These are phyloP conservation scores for Drosophila virilis DNA, from an alignment of 1,140 invertebrate genomes.

Conservation along the genomic window DNA sequence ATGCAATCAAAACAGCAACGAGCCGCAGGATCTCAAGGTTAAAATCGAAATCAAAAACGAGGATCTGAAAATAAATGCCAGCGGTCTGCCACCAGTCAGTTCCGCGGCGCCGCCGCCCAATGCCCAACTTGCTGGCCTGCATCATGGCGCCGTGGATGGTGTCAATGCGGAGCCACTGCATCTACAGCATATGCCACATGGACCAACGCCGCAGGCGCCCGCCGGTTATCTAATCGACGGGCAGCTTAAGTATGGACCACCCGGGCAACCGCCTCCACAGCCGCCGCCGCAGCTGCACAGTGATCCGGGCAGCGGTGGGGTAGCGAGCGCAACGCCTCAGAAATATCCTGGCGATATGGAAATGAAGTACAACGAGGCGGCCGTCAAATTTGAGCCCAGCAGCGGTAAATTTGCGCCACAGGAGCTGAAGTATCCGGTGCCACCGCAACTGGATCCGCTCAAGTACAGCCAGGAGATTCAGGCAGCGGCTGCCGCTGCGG, in stretches of 20 bases:
- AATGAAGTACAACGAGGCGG: conserved; percentile 68
- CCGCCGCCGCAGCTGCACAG: conserved; percentile 75
- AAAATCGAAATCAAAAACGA: conserved; percentile 84
- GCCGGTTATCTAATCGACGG: conserved; percentile 75
- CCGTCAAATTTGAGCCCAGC: conserved; percentile 56
- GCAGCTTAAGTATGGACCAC: conserved; percentile 70
- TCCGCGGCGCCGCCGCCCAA: conserved; percentile 48
- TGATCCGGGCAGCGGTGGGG: conserved; percentile 39
- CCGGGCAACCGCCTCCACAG: conserved; percentile 52
- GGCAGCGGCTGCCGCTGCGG: conserved; percentile 61
- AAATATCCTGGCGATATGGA: conserved; percentile 81
- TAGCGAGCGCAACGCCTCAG: conserved; percentile 47
- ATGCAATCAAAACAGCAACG: conserved; percentile 83
- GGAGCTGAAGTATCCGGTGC: conserved; percentile 79
- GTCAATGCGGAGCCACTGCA: conserved; percentile 54
- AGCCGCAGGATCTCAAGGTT: conserved; percentile 83
- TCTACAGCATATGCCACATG: conserved; percentile 60
- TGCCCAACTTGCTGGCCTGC: conserved; percentile 29
- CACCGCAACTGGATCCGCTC: conserved; percentile 70
- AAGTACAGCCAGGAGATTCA: conserved; percentile 84
- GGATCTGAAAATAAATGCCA: conserved; percentile 58
- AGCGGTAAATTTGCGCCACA: conserved; percentile 66
- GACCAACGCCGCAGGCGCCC: conserved; percentile 52
- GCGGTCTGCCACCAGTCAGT: conserved; percentile 43
- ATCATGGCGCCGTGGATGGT: conserved; percentile 23